These are phyloP conservation scores for Lepidurus couesii DNA, from an alignment of 1,140 invertebrate species.

Conservation along the genomic window DNA sequence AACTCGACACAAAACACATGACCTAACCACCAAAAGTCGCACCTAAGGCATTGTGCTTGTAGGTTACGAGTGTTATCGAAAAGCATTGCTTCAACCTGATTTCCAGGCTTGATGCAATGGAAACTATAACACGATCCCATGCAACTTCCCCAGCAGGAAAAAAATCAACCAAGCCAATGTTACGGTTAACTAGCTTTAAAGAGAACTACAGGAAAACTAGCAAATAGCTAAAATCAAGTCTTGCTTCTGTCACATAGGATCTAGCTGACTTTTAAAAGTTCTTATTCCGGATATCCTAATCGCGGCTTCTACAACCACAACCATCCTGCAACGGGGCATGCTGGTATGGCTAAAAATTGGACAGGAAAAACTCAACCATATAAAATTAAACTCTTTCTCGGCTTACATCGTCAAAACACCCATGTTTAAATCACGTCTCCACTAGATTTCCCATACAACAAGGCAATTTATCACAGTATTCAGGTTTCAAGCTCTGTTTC, in stretches of 20 bases:
- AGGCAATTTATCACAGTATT: background rate
- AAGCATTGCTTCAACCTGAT: slow-evolving; percentile 44
- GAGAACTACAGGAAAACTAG: too few species aligned
- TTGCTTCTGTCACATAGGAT: background rate
- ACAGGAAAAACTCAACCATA: background rate
- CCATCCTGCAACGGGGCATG: background rate
- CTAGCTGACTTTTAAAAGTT: background rate
- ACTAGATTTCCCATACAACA: background rate
- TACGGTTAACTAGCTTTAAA: too few species aligned
- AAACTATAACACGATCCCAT: background rate
- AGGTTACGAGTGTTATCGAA: background rate
- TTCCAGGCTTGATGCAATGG: background rate
- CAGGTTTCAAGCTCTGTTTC: background rate
- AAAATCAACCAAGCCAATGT: background rate
- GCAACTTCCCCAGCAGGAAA: background rate
- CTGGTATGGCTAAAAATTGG: background rate
- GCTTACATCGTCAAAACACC: background rate
- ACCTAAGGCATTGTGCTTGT: slow-evolving; percentile 15
- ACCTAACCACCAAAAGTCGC: slow-evolving; percentile 4
- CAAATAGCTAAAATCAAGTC: too few species aligned
- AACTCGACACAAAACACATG: background rate
- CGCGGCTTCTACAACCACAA: background rate
- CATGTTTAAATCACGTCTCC: background rate
- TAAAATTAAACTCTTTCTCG: background rate
- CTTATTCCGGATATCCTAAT: slow-evolving; percentile 1